phyloP scores from a whole-genome alignment of 2,797 vertebrate species.

The Mergus octosetaceus region DNA sequence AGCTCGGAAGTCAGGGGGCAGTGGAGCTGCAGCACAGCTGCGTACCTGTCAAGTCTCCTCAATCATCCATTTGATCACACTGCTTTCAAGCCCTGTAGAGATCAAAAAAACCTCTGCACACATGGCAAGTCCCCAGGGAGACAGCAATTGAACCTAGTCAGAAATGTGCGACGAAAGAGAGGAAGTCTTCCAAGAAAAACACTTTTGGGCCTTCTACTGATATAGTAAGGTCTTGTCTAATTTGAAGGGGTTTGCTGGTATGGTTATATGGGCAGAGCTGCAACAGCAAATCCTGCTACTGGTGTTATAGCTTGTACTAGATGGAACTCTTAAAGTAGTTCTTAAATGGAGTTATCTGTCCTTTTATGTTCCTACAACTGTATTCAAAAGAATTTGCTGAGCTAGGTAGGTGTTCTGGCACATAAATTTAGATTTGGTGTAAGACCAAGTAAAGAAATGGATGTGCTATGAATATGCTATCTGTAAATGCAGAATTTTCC shows the following conservation, averaged over 20 bases:
- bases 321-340: background rate
- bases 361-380: background rate
- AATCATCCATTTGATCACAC: slow-evolving; percentile 35
- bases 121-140: background rate
- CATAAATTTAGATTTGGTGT: background rate
- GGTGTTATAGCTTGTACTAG: background rate
- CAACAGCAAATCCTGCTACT: background rate
- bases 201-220: background rate
- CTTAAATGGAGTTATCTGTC: background rate
- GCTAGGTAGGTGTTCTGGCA: background rate
- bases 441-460: background rate
- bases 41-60: slow-evolving; percentile 27
- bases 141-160: background rate
- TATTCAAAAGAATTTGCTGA: background rate
- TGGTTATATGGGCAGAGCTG: fast-evolving
- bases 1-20: slow-evolving; percentile 49
- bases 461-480: background rate
- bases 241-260: background rate
- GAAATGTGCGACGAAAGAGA: background rate
- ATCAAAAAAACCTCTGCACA: background rate
- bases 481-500: background rate
- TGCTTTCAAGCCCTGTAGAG: slow-evolving; percentile 32
- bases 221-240: background rate
- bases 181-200: background rate
- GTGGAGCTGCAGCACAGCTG: slow-evolving; percentile 32